These are phyloP conservation scores for Eriocheir sinensis DNA, from an alignment of 1,140 invertebrate species.

Conservation along the genomic window DNA sequence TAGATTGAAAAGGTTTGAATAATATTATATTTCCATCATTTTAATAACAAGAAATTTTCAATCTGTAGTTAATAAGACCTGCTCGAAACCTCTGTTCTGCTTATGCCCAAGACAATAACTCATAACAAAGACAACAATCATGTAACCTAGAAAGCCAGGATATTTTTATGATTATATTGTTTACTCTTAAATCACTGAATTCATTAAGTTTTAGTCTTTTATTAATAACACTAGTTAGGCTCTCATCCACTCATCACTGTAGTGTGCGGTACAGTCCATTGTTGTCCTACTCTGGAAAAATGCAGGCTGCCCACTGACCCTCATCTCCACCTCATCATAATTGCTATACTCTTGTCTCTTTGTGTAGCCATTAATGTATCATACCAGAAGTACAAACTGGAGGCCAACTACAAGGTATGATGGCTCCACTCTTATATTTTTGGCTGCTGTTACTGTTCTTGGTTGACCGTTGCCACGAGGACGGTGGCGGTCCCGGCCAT, in stretches of 20 bases:
- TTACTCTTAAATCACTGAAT: background rate
- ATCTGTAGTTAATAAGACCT: background rate
- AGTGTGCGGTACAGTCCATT: background rate
- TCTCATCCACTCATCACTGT: background rate
- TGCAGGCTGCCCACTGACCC: background rate
- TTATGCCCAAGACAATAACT: background rate
- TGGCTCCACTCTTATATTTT: constrained; percentile 47
- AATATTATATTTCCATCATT: background rate
- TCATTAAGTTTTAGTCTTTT: background rate
- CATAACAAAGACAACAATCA: background rate
- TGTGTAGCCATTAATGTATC: constrained; percentile 47
- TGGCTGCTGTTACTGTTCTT: constrained; percentile 45
- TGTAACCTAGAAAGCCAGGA: background rate
- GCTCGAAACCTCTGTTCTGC: background rate
- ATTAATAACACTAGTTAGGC: no score
- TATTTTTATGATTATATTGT: background rate
- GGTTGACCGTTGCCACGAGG: constrained; percentile 8
- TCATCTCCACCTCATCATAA: constrained; percentile 10
- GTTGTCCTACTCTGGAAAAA: background rate
- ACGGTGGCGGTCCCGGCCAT: constrained; percentile 56
- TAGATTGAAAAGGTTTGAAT: background rate
- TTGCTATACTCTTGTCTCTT: background rate
- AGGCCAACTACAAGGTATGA: constrained; percentile 55
- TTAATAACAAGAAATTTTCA: background rate
- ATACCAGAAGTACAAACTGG: constrained; percentile 64